Evolutionary conservation across 2,888 invertebrate species (phyloP).

Genomic region (Lepidochrysops patricia): DNA sequence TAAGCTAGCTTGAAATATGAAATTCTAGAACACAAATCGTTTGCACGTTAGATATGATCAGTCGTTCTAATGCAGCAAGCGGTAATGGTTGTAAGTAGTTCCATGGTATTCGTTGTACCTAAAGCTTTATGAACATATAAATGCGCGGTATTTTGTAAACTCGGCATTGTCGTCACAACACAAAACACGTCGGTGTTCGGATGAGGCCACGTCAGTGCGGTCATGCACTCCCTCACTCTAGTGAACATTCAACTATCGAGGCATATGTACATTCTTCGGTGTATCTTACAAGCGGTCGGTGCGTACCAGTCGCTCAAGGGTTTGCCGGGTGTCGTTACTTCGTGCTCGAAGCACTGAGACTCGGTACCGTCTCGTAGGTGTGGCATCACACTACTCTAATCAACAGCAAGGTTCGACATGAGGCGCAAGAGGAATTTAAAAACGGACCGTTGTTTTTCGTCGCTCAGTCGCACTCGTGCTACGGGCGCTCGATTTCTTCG

Average conservation of each 20-base stretch:
- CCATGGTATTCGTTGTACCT: not conserved
- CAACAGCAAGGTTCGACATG: slow-evolving; percentile 67
- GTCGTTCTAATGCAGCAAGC: slow-evolving; percentile 6
- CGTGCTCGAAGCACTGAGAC: slow-evolving; percentile 62
- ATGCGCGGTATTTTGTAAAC: slow-evolving; percentile 4
- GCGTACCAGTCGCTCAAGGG: slow-evolving; percentile 69
- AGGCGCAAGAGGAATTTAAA: slow-evolving; percentile 64
- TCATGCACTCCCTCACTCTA: slow-evolving; percentile 59
- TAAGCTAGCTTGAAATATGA: not conserved
- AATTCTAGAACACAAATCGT: not conserved
- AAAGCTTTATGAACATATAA: slow-evolving; percentile 2
- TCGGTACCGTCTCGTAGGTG: slow-evolving; percentile 57
- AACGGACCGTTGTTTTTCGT: slow-evolving; percentile 40
- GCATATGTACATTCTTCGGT: slow-evolving; percentile 63
- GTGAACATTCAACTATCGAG: slow-evolving; percentile 53
- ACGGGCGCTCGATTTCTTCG: not conserved
- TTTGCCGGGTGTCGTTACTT: slow-evolving; percentile 46
- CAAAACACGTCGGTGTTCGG: slow-evolving; percentile 54
- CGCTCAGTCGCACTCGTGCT: slow-evolving; percentile 1
- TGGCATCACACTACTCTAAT: slow-evolving; percentile 71
- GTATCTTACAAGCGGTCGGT: slow-evolving; percentile 50
- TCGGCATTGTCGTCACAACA: slow-evolving; percentile 20
- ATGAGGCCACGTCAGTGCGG: slow-evolving; percentile 58
- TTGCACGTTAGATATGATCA: slow-evolving; percentile 4
- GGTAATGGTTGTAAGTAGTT: slow-evolving; percentile 7